Evolutionary conservation across 2,888 invertebrate species (phyloP), one percentile per base, ranked within the genome.

Genomic region (Drosophila seclusa): DNA sequence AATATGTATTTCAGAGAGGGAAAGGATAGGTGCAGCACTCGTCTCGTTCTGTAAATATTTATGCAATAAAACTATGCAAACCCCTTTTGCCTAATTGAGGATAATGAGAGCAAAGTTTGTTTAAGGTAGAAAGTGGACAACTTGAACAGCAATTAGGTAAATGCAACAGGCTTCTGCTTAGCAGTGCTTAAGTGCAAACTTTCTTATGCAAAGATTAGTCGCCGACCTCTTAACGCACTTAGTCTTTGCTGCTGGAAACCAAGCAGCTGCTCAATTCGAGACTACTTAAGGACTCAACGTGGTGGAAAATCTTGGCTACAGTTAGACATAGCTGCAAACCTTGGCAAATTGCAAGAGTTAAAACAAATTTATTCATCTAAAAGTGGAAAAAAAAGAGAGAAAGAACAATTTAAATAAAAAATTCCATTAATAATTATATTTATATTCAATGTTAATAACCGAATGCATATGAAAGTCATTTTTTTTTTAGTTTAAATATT

Each of bases 41-140:
- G 27, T 54, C 38, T 48, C 66, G 54, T 60, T 76, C 68, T 83
- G 86, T 80, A 77, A 80, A 83, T 84, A 76, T 73, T 70, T 75
- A 72, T 79, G 74, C 72, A 84, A 86, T 80, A 83, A 88, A 84
- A 83, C 62, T 68, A 76, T 74, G 78, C 59, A 58, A 73, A 78
- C 79, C 69, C 63, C 13, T 70, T 72, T 73, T 68, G 59, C 53
- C 61, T 82, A 80, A 81, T 84, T 78, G 60, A 82, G 69, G 52
- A 67, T 66, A 74, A 71, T 60, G 67, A 60, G 45, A 49, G 70
- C 58, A 73, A 70, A 70, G 60, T 75, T 75, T 71, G n/a, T 59
- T 13, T 60, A 64, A 52, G 52, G 8, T 21, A 4, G 7, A 18
- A 54, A 54, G 13, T 21, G 18, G 16, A 24, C n/a, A 42, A 27